A percentile compares a stretch with the other conserved stretches of the same genome.
Evolutionary conservation across 2,888 invertebrate genomes (phyloP).

Genomic region (Cactoblastis cactorum): DNA sequence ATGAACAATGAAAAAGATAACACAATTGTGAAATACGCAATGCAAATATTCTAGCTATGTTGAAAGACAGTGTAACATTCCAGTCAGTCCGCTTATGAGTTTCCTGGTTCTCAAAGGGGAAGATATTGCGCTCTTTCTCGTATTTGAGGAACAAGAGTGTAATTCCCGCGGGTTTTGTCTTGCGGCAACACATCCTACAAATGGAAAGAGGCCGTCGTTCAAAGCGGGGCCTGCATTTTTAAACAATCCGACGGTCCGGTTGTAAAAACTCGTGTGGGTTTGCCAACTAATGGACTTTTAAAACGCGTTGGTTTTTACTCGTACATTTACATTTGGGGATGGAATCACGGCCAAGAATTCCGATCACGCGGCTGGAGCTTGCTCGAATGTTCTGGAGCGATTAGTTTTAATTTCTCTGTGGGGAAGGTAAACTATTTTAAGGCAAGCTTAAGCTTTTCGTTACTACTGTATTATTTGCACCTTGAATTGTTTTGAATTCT

Average conservation of each 20-base stretch:
- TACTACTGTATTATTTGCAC: constrained; percentile 35
- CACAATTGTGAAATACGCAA: no score
- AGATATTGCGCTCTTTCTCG: constrained; percentile 62
- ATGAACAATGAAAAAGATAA: no score
- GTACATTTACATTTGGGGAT: constrained; percentile 24
- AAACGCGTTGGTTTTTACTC: constrained; percentile 37
- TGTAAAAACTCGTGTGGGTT: constrained; percentile 37
- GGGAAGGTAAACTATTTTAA: constrained; percentile 38
- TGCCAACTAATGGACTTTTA: constrained; percentile 49
- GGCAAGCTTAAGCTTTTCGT: constrained; percentile 22
- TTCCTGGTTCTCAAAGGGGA: constrained; percentile 66
- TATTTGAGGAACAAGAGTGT: constrained; percentile 71
- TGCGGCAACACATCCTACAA: constrained; percentile 61
- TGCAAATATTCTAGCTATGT: constrained; percentile 35
- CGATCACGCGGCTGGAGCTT: constrained; percentile 35
- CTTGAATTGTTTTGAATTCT: constrained; percentile 24
- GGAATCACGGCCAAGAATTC: constrained; percentile 33
- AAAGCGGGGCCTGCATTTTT: constrained; percentile 66
- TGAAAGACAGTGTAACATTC: constrained; percentile 50
- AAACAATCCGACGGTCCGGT: constrained; percentile 46
- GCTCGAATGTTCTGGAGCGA: constrained; percentile 36
- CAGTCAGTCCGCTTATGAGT: constrained; percentile 65
- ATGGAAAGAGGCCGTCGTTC: constrained; percentile 66
- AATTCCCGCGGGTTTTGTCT: constrained; percentile 74
- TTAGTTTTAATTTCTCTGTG: constrained; percentile 53